A percentile compares a stretch with the other conserved stretches of the same genome.
phyloP scores from a whole-genome alignment of 2,113 vertebrate species.

The Cyrtonyx montezumae region DNA sequence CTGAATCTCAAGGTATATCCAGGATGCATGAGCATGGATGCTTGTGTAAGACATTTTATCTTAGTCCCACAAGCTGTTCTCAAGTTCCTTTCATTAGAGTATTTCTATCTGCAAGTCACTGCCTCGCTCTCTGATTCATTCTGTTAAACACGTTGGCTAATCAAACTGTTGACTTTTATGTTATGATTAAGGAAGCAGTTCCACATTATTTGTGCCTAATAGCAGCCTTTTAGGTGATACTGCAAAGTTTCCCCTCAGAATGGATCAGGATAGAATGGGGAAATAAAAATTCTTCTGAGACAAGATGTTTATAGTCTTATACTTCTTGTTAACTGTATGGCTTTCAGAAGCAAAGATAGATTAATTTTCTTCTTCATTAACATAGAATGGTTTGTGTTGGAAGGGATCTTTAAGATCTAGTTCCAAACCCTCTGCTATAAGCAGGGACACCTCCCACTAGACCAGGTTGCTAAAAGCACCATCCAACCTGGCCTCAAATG shows the following conservation, averaged over 20 bases:
- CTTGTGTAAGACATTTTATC: not conserved
- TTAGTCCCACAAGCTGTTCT: constrained; percentile 20
- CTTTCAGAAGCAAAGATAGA: not conserved
- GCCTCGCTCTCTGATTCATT: constrained; percentile 10
- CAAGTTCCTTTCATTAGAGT: constrained; percentile 13
- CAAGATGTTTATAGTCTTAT: not conserved
- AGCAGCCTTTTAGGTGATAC: not conserved
- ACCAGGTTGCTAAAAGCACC: too few species aligned
- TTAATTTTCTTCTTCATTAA: constrained; percentile 16
- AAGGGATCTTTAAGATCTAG: too few species aligned
- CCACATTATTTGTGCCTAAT: constrained; percentile 25
- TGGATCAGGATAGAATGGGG: constrained; percentile 5
- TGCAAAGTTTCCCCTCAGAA: constrained; percentile 26
- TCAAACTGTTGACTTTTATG: constrained; percentile 11
- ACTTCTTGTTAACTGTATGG: constrained; percentile 8
- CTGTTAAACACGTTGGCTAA: constrained; percentile 34
- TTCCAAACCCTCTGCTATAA: too few species aligned
- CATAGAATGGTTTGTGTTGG: too few species aligned
- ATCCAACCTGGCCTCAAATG: too few species aligned
- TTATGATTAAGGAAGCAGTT: constrained; percentile 14
- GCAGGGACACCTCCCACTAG: too few species aligned
- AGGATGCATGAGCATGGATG: not conserved
- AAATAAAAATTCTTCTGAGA: constrained; percentile 24
- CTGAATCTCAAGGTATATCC: not conserved
- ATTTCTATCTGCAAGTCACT: not conserved